Conservation (phyloP, 2,888 invertebrate genomes). For the Drosophila melanosoma region DNA sequence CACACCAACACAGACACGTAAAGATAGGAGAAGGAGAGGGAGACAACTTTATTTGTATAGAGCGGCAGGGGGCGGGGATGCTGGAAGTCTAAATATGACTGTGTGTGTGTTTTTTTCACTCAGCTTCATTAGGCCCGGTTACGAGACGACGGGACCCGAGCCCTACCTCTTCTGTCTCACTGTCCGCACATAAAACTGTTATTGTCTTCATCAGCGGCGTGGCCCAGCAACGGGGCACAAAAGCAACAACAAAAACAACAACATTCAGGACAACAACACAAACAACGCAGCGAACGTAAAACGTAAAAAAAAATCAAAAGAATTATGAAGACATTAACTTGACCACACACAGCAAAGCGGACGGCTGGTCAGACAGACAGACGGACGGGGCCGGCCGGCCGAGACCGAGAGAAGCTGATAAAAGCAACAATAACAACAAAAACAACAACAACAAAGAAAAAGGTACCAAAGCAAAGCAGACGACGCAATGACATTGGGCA, state of each 20-base stretch:
- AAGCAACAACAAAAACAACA: slow-evolving; percentile 26
- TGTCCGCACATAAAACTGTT: slow-evolving; percentile 76
- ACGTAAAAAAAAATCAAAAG: slow-evolving; percentile 73
- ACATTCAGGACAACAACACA: slow-evolving; percentile 3
- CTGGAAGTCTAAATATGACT: slow-evolving; percentile 59
- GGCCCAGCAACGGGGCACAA: slow-evolving; percentile 65
- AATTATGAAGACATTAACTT: slow-evolving; percentile 83
- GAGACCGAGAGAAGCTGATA: slow-evolving; percentile 45
- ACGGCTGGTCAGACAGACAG: slow-evolving; percentile 1
- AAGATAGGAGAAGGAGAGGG: neutral
- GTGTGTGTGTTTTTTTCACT: slow-evolving; percentile 47
- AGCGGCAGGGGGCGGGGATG: neutral
- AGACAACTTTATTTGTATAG: slow-evolving; percentile 30
- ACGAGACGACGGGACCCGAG: slow-evolving; percentile 12
- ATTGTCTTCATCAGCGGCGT: slow-evolving; percentile 76
- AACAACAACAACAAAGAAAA: slow-evolving; percentile 35
- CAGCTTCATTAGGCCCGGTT: slow-evolving; percentile 72
- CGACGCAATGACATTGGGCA: slow-evolving; percentile 62
- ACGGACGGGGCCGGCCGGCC: slow-evolving; percentile 28
- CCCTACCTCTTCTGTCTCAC: slow-evolving; percentile 26
- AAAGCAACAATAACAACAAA: slow-evolving; percentile 39
- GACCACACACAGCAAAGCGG: slow-evolving; percentile 79
- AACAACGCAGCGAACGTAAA: slow-evolving; percentile 43
- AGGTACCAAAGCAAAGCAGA: slow-evolving; percentile 56
- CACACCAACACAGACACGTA: slow-evolving; percentile 18